phyloP scores from a whole-genome alignment of 1,140 invertebrate species.

The Paraescarpia echinospica region DNA sequence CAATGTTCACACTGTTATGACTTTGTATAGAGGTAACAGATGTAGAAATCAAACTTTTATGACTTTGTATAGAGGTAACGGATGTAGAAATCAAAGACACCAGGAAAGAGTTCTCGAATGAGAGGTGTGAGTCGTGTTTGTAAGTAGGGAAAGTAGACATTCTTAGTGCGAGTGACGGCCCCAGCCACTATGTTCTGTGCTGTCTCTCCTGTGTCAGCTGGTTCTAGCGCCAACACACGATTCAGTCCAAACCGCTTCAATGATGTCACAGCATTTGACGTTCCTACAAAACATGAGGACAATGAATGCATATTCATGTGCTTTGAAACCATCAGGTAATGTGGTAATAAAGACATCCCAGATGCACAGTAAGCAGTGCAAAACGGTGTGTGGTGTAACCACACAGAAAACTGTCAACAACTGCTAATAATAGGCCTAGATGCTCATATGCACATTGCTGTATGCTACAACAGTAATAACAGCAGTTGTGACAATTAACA shows the following conservation, averaged over 20 bases:
- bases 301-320: too few relatives aligned
- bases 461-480: too few relatives aligned
- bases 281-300: background rate
- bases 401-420: too few relatives aligned
- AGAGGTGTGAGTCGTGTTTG: background rate
- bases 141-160: conserved; percentile 12
- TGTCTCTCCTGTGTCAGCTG: background rate
- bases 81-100: background rate
- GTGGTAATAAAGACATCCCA: too few relatives aligned
- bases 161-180: background rate
- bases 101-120: conserved; percentile 11
- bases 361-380: too few relatives aligned
- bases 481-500: too few relatives aligned
- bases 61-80: conserved; percentile 6
- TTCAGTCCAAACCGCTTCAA: conserved; percentile 7
- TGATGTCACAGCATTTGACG: background rate
- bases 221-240: background rate
- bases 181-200: background rate
- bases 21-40: background rate
- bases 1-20: background rate
- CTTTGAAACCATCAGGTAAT: too few relatives aligned
- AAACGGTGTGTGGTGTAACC: too few relatives aligned
- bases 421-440: too few relatives aligned
- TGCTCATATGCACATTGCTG: too few relatives aligned
- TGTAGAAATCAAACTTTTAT: background rate